These are phyloP conservation scores for Bombylius discolor DNA, from an alignment of 2,888 invertebrate genomes.

Conservation along the genomic window DNA sequence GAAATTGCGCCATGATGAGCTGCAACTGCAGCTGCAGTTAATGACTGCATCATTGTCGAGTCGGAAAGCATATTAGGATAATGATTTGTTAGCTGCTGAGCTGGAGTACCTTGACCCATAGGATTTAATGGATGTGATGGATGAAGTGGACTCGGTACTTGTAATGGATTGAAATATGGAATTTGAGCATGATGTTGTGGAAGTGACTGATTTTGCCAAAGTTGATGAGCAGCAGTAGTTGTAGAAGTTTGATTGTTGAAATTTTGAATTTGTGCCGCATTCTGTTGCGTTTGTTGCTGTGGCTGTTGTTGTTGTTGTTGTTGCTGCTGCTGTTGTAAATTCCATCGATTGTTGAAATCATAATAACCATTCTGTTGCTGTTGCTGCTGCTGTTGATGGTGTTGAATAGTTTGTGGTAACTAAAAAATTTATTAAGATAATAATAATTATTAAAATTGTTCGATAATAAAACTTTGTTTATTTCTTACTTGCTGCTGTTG, in stretches of 20 bases:
- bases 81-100: background rate
- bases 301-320: slow-evolving; percentile 18
- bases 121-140: slow-evolving; percentile 37
- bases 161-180: slow-evolving; percentile 66
- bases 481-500: background rate
- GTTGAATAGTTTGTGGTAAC: background rate
- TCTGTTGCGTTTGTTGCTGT: slow-evolving; percentile 43
- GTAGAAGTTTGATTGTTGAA: background rate
- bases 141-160: slow-evolving; percentile 49
- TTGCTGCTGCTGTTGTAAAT: slow-evolving; percentile 35
- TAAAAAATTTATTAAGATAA: background rate
- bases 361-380: slow-evolving; percentile 52
- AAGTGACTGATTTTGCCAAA: background rate
- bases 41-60: background rate
- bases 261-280: slow-evolving; percentile 38
- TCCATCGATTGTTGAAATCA: slow-evolving; percentile 74
- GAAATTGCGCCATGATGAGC: too few species aligned
- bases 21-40: too few species aligned
- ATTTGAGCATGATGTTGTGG: slow-evolving; percentile 31
- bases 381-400: slow-evolving; percentile 5
- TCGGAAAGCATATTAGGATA: background rate
- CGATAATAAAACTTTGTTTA: background rate
- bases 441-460: background rate
- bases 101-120: background rate
- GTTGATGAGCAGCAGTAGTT: background rate